phyloP scores from a whole-genome alignment of 1,140 invertebrate genomes.

The Drosophila elegans region DNA sequence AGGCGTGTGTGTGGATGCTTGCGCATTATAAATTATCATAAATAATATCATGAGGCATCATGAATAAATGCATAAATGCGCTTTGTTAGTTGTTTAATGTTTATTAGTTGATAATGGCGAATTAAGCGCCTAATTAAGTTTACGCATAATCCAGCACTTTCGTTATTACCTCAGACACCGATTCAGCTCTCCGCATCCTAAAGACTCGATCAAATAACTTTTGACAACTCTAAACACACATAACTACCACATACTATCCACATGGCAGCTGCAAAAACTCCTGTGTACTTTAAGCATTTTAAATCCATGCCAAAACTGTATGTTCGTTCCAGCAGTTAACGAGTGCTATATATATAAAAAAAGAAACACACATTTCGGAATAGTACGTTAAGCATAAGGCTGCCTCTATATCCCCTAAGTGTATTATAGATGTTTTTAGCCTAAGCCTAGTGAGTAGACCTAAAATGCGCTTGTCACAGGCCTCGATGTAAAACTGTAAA shows the following conservation, averaged over 20 bases:
- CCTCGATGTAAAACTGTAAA: constrained; percentile 26
- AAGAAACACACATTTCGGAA: constrained; percentile 10
- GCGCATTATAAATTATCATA: constrained; percentile 60
- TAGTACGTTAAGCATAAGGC: constrained; percentile 50
- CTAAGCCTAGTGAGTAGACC: constrained; percentile 25
- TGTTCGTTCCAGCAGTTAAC: constrained; percentile 39
- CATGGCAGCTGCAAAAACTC: constrained; percentile 4
- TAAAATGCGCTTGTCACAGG: constrained; percentile 7
- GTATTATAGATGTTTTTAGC: constrained; percentile 69
- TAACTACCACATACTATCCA: constrained; percentile 24
- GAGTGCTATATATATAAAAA: constrained; percentile 40
- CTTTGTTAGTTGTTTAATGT: constrained; percentile 78
- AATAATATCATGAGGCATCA: constrained; percentile 53
- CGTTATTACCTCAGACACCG: constrained; percentile 44
- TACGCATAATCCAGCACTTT: constrained; percentile 26
- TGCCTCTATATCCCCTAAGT: constrained; percentile 53
- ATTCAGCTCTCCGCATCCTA: constrained; percentile 17
- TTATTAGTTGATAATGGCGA: constrained; percentile 43
- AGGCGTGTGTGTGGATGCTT: constrained; percentile 23
- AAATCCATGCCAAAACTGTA: constrained; percentile 64
- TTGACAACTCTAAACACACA: constrained; percentile 4
- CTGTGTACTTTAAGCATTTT: constrained; percentile 12
- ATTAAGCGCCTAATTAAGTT: constrained; percentile 45
- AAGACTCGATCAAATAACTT: constrained; percentile 24
- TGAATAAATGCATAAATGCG: constrained; percentile 72